Evolutionary conservation across 2,888 invertebrate genomes (phyloP), one percentile per base, ranked within the genome.

Genomic region (Ophion ventricosus): DNA sequence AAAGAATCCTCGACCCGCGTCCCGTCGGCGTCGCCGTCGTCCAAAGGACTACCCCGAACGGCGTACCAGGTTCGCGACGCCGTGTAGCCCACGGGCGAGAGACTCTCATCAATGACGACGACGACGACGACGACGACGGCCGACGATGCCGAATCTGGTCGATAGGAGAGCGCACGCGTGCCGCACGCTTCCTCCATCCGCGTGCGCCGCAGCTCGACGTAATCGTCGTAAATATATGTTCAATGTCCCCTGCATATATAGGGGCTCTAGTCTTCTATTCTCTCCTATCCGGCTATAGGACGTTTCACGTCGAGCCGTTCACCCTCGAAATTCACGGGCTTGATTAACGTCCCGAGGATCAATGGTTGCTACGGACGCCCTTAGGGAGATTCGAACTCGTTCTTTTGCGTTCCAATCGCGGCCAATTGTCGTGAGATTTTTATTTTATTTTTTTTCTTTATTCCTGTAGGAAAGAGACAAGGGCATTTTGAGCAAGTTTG

Each of bases 141-240:
- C 57, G 76, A 77, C 59, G 73, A 25, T 72, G 78, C 70, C 77
- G 86, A 88, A 88, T 89, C 89, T 88, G 92, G 91, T 92, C 92
- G 91, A 92, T 92, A 92, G 84, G 84, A 84, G 87, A 86, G 90
- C 87, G 88, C 89, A 88, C 88, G 90, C 89, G 89, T 89, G 87
- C 79, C 87, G 86, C 57, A 82, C 81, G 67, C 64, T 72, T 80
- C 73, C 59, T 72, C 14, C 74, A 74, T 74, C 74, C 77, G 64
- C 77, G 74, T 35, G 59, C 74, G 49, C 81, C 57, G 63, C 49
- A 56, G 57, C 74, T 61, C 80, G 63, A 54, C 49, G 74, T 49
- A 64, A 75, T 81, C 67, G 61, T 69, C 77, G 70, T 57, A 72
- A 80, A 66, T 73, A 56, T 73, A 73, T 80, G 29, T 57, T 40